These are phyloP conservation scores for Enteromius viviparus DNA, from an alignment of 2,797 vertebrate genomes.

Conservation along the genomic window DNA sequence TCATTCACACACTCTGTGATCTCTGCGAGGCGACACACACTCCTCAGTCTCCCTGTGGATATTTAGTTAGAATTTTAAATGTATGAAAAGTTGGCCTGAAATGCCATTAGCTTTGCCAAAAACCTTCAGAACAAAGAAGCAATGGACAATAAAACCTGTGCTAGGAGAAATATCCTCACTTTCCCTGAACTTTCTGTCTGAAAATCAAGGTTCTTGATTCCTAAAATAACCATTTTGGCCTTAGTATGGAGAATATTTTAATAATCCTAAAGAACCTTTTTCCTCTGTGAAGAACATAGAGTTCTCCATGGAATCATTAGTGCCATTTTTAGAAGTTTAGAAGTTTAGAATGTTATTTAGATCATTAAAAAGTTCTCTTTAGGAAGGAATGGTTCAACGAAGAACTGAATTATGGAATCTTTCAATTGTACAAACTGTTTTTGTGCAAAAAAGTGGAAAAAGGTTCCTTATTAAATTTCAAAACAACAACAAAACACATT, in stretches of 20 bases:
- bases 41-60: constrained; percentile 54
- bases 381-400: background rate
- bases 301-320: background rate
- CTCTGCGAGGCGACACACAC: constrained; percentile 44
- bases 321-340: too few species aligned
- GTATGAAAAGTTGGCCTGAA: constrained; percentile 70
- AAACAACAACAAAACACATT: too few species aligned
- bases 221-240: background rate
- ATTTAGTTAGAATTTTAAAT: constrained; percentile 68
- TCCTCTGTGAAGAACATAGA: too few species aligned
- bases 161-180: constrained; percentile 49
- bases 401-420: background rate
- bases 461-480: background rate
- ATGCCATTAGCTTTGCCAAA: constrained; percentile 65
- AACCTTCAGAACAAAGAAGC: constrained; percentile 68
- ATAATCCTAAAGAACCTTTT: background rate
- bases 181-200: background rate
- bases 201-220: background rate
- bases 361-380: background rate
- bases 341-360: too few species aligned
- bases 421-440: background rate
- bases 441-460: background rate
- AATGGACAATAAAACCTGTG: constrained; percentile 68
- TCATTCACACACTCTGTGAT: constrained; percentile 1
- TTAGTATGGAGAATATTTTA: background rate